Percentiles rank a stretch among this genome's conserved stretches.
Evolutionary conservation across 1,140 invertebrate species (phyloP).

Genomic region (Atta colombica): DNA sequence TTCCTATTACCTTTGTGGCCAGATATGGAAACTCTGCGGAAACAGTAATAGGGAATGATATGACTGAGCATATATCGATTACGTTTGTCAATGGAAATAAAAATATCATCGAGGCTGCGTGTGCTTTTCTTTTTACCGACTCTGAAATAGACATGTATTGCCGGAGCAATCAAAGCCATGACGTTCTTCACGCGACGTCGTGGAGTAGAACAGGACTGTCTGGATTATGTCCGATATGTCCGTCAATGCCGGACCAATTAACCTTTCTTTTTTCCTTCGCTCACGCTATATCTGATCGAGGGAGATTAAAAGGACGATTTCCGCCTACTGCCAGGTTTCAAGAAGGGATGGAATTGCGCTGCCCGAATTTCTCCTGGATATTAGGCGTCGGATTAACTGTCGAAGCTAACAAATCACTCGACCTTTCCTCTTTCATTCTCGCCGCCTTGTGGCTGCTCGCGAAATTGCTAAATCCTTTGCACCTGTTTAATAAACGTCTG

Average conservation of each 20-base stretch:
- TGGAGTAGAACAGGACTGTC: constrained; percentile 65
- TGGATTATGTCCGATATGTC: constrained; percentile 81
- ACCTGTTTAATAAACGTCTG: constrained; percentile 38
- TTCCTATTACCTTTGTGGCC: neutral
- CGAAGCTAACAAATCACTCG: constrained; percentile 74
- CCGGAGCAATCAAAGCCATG: constrained; percentile 70
- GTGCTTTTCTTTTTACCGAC: constrained; percentile 4
- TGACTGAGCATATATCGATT: constrained; percentile 23
- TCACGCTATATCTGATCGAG: constrained; percentile 79
- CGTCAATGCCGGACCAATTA: constrained; percentile 81
- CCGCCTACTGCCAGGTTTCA: constrained; percentile 69
- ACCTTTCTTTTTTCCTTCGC: constrained; percentile 72
- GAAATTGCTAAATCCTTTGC: constrained; percentile 41
- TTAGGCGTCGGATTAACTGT: constrained; percentile 81
- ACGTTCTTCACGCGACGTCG: constrained; percentile 66
- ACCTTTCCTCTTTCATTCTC: constrained; percentile 63
- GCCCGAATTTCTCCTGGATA: constrained; percentile 77
- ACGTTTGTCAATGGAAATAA: neutral
- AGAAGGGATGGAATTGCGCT: constrained; percentile 68
- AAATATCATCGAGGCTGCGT: neutral
- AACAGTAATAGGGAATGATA: constrained; percentile 23
- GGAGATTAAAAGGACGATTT: constrained; percentile 79
- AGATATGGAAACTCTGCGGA: constrained; percentile 16
- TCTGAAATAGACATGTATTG: constrained; percentile 46
- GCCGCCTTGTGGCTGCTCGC: neutral